Percentiles rank a stretch among this genome's conserved stretches.
Evolutionary conservation across 2,797 vertebrate species (phyloP).

Genomic region (Pseudochirops corinnae): DNA sequence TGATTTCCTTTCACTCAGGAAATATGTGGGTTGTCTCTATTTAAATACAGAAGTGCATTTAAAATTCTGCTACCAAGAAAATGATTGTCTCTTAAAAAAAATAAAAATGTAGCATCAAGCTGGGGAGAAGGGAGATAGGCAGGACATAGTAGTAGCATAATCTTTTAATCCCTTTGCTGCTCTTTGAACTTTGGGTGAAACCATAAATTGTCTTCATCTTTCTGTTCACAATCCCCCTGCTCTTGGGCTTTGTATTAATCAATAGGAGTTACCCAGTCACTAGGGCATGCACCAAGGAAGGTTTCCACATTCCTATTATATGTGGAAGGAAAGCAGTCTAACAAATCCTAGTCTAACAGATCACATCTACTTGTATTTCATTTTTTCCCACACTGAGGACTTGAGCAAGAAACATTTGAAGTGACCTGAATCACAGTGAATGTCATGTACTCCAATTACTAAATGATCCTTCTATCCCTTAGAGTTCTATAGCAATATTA

Average conservation of each 20-base stretch:
- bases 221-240: background rate
- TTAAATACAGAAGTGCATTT: background rate
- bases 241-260: background rate
- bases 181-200: slow-evolving; percentile 30
- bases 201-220: background rate
- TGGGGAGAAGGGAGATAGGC: background rate
- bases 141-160: background rate
- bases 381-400: slow-evolving; percentile 19
- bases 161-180: slow-evolving; percentile 9
- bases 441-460: background rate
- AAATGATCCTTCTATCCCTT: background rate
- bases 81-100: background rate
- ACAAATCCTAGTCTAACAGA: background rate
- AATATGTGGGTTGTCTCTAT: background rate
- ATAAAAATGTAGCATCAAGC: slow-evolving; percentile 7
- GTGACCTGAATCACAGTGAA: slow-evolving; percentile 22
- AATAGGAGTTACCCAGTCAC: background rate
- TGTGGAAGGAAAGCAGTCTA: background rate
- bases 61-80: background rate
- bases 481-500: background rate
- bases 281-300: background rate
- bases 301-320: background rate
- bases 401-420: slow-evolving; percentile 20
- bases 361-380: background rate
- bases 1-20: background rate